Percentiles rank a stretch among this genome's conserved stretches.
phyloP scores from a whole-genome alignment of 1,140 invertebrate species.

The Galleria mellonella region DNA sequence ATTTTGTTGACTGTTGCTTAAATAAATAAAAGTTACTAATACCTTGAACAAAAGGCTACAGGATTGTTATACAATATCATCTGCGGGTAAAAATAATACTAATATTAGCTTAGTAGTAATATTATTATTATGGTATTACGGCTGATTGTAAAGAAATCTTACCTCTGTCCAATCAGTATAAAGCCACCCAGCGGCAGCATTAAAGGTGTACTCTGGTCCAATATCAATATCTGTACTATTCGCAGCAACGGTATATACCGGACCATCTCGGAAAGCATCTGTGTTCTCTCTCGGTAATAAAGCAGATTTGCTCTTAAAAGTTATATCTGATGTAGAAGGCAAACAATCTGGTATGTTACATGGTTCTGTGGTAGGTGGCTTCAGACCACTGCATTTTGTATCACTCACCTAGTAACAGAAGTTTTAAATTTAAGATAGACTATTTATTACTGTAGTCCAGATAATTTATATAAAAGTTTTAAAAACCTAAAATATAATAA shows the following conservation, averaged over 20 bases:
- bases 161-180: constrained; percentile 64
- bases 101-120: no score
- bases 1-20: no score
- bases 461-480: no score
- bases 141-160: no score
- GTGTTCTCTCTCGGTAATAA: constrained; percentile 27
- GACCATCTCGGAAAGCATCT: constrained; percentile 52
- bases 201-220: constrained; percentile 53
- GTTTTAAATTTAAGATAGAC: no score
- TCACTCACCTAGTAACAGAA: constrained; percentile 46
- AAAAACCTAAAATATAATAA: no score
- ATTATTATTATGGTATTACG: no score
- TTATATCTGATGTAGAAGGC: constrained; percentile 6
- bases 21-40: no score
- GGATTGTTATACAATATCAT: no score
- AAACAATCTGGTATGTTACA: constrained; percentile 51
- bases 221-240: constrained; percentile 44
- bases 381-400: constrained; percentile 46
- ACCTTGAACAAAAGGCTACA: no score
- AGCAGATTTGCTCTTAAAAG: constrained; percentile 10
- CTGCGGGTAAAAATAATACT: no score
- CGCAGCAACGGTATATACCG: constrained; percentile 50
- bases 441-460: no score
- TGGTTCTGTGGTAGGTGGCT: constrained; percentile 40
- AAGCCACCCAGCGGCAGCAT: constrained; percentile 43